Base-by-base conservation (phyloP, 2,113 vertebrate genomes). In the Oncorhynchus nerka region DNA sequence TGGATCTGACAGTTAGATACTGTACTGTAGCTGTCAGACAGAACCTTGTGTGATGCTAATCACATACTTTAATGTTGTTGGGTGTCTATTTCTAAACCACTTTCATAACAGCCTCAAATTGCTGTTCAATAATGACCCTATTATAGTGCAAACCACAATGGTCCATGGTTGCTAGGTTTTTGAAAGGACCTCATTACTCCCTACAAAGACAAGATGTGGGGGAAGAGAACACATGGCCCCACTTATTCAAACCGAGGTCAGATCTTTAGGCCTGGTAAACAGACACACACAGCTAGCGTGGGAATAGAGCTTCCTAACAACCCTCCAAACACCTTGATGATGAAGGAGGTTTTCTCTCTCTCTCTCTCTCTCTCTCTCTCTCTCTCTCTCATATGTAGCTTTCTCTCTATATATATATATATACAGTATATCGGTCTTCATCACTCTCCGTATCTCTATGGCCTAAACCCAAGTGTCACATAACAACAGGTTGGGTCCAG, bases 221-320 rank as follows among this genome's bases (percentile, higher is more conserved):
- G 30, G 16, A 69, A 15, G 61, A 45, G 20, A 70, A 81, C 79
- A 67, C 71, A 77, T 70, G 79, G 68, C 78, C 68, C 28, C 73
- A 68, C 48, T 68, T 71, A 70, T 49, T 16, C 45, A 7, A 59
- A 8, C 32, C 2, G 39, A 45, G 32, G 49, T 64, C 66, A 51
- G 28, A 75, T 45, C 69, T 70, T 49, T 32, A 49, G 66, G 16
- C 65, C 26, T 55, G 22, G 30, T 55, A 71, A 75, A 22, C 51
- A 26, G 34, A 71, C 39, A 48, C 45, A 20, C 71, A 68, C 64
- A 15, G 34, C 32, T 45, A 45, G 39, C 8, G 39, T 45, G 39
- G 39, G 39, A 45, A 11, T 45, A 45, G 9, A 45, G 39, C 9
- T 45, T 45, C 39, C 39, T 45, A 45, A 11, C 39, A 45, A 45